Conservation (phyloP, 2,113 vertebrate genomes). For the Propithecus coquereli region DNA sequence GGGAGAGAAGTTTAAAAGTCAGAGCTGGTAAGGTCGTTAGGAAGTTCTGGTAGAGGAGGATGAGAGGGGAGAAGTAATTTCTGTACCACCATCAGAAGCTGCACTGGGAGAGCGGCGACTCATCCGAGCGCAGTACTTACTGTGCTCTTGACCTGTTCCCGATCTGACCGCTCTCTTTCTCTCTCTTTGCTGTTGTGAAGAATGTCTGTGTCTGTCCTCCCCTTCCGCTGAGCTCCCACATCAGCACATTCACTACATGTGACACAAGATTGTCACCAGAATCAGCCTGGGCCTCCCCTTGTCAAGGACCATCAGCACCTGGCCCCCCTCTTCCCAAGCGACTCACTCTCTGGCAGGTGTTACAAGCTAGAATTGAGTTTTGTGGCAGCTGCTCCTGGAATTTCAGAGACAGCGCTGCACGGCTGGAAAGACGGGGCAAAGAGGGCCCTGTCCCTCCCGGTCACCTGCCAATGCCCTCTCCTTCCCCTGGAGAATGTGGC, state of each 20-base stretch:
- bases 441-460: fast-evolving
- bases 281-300: neutral
- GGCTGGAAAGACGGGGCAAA: fast-evolving
- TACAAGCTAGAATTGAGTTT: neutral
- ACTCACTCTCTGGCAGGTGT: conserved; percentile 37
- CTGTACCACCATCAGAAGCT: neutral
- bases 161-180: too few species aligned
- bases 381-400: neutral
- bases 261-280: conserved; percentile 19
- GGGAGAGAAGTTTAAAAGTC: neutral
- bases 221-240: neutral
- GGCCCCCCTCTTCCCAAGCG: neutral
- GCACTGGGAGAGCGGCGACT: neutral
- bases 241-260: neutral
- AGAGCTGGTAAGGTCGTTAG: neutral
- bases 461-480: fast-evolving
- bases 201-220: neutral
- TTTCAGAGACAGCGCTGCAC: neutral
- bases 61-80: neutral
- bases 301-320: conserved; percentile 14
- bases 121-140: neutral
- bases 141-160: neutral
- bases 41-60: neutral
- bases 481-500: neutral
- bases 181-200: neutral